Conservation (phyloP, 2,888 invertebrate genomes). For the Sphecodes monilicornis region DNA sequence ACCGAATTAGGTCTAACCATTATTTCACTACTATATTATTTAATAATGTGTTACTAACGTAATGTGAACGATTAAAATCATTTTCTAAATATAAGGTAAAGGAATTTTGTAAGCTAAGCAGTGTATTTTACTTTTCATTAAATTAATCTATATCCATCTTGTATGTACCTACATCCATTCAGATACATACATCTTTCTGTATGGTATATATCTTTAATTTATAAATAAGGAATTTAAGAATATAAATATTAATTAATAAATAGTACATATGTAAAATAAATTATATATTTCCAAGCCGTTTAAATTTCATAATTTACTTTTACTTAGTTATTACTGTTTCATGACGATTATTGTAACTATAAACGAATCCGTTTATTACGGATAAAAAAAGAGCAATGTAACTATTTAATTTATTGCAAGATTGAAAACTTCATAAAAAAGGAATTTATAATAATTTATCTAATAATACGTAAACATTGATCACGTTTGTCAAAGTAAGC, state of each 20-base stretch:
- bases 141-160: neutral
- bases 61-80: neutral
- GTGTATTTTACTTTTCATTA: neutral
- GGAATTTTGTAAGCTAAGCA: neutral
- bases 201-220: neutral
- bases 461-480: neutral
- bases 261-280: neutral
- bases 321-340: neutral
- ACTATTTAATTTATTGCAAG: neutral
- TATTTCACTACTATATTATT: slow-evolving; percentile 2
- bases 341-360: neutral
- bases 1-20: neutral
- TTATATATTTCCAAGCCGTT: neutral
- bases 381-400: neutral
- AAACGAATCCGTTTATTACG: neutral
- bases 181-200: neutral
- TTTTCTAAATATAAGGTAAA: neutral
- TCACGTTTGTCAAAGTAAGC: neutral
- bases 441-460: neutral
- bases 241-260: neutral
- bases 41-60: neutral
- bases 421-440: neutral
- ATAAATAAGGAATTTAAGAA: neutral
- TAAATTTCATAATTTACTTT: neutral
- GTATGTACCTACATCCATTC: neutral